Evolutionary conservation across 2,888 invertebrate genomes (phyloP).

Genomic region (Agrotis ipsilon): DNA sequence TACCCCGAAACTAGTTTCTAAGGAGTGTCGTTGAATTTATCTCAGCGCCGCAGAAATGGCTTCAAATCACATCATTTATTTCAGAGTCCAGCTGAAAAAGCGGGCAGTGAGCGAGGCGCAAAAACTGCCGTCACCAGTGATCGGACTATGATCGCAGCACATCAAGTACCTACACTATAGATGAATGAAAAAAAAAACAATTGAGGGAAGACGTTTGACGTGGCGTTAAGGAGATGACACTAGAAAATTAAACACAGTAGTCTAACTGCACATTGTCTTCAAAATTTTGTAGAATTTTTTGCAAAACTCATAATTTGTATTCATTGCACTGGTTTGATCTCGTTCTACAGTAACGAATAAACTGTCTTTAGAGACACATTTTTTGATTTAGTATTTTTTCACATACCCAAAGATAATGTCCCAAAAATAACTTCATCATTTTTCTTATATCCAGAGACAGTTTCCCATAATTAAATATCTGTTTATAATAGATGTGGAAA

Average conservation of each 20-base stretch:
- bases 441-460: too few relatives aligned
- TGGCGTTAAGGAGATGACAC: slow-evolving; percentile 60
- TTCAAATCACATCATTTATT: slow-evolving; percentile 66
- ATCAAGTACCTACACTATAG: slow-evolving; percentile 60
- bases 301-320: too few relatives aligned
- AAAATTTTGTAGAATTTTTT: neutral
- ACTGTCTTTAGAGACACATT: too few relatives aligned
- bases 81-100: slow-evolving; percentile 62
- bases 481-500: too few relatives aligned
- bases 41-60: slow-evolving; percentile 40
- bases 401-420: too few relatives aligned
- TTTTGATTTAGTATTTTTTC: too few relatives aligned
- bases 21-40: slow-evolving; percentile 33
- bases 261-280: slow-evolving; percentile 13
- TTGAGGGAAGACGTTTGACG: slow-evolving; percentile 81
- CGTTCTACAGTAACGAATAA: neutral
- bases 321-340: neutral
- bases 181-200: slow-evolving; percentile 80
- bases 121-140: slow-evolving; percentile 58
- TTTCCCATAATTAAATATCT: too few relatives aligned
- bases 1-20: slow-evolving; percentile 2
- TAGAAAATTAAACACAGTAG: slow-evolving; percentile 53
- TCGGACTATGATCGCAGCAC: slow-evolving; percentile 63
- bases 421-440: too few relatives aligned
- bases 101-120: slow-evolving; percentile 37